A percentile compares a stretch with the other conserved stretches of the same genome.
Conservation (phyloP, 2,888 invertebrate genomes). For the Eledone cirrhosa region DNA sequence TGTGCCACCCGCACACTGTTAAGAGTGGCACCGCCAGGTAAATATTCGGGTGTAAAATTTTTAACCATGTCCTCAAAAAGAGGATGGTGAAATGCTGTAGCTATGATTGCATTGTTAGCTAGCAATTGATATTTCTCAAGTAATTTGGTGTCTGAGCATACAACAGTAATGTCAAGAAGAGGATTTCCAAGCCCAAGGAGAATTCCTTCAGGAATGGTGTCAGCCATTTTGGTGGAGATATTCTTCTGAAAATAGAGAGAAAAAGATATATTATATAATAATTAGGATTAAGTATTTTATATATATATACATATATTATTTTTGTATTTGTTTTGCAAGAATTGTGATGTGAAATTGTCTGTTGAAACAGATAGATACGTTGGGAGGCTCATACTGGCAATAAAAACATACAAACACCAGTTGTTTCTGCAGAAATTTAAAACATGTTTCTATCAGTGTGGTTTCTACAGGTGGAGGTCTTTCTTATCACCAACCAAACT, state of each 20-base stretch:
- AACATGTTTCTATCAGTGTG: no score
- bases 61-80: slow-evolving; percentile 73
- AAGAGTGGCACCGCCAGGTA: slow-evolving; percentile 96
- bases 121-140: slow-evolving; percentile 85
- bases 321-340: no score
- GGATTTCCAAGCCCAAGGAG: slow-evolving; percentile 96
- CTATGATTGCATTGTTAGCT: slow-evolving; percentile 92
- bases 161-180: slow-evolving; percentile 89
- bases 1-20: slow-evolving; percentile 90
- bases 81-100: slow-evolving; percentile 85
- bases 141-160: slow-evolving; percentile 76
- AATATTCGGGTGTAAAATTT: slow-evolving; percentile 73
- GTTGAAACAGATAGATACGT: no score
- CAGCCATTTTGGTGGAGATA: slow-evolving; percentile 17
- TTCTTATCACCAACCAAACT: no score
- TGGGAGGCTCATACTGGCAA: no score
- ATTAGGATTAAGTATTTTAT: no score
- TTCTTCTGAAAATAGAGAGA: slow-evolving; percentile 7
- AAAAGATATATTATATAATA: not conserved
- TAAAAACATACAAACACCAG: no score
- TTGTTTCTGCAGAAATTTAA: no score
- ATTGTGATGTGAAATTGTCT: no score
- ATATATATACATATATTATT: no score
- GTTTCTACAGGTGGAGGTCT: no score
- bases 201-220: slow-evolving; percentile 71